Evolutionary conservation across 35 echinoderm and acorn worm genomes (phyloP), one percentile per base, ranked within the genome.

Genomic region (Lytechinus pictus): DNA sequence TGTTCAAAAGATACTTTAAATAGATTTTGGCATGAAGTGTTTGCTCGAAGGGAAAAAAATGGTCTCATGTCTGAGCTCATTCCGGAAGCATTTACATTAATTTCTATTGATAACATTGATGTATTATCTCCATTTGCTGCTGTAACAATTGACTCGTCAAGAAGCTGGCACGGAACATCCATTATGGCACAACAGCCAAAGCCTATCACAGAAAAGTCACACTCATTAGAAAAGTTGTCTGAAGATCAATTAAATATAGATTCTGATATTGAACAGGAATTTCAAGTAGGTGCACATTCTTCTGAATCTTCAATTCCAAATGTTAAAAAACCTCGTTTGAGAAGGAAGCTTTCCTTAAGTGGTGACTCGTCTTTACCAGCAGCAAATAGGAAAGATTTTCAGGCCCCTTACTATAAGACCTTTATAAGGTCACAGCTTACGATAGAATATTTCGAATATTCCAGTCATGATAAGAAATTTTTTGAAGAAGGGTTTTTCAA

Each of bases 41-140:
- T 19, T 14, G 10, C 29, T 54, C 19, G 52, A 53, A 9, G 93
- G 66, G 14, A 91, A 57, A 28, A 88, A 27, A 24, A 27, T 86
- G 94, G 86, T 4, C 12, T 86, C 6, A 0, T 89, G 4, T 9
- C 27, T 52, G 21, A 19, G 44, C 87, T 89, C 33, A 21, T 16
- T 57, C n/a, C 53, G 4, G 14, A 9, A 57, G 44, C 91, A 86
- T 97, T 97, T 53, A 95, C 96, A 89, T 89, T 97, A 53, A 94
- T 95, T 56, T 94, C 87, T 86, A 57, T 97, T 19, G 96, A 97
- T 61, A 97, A 94, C 95, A 95, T 97, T 54, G 94, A 95, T 94
- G 61, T 97, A 89, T 55, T 95, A 66, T 54, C 94, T 27, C 94
- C 89, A 27, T 95, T 95, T 87, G 96, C 96, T 52, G 29, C 89